Evolutionary conservation across 2,888 invertebrate genomes (phyloP), one percentile per base, ranked within the genome.

Genomic region (Tanypteryx hageni): DNA sequence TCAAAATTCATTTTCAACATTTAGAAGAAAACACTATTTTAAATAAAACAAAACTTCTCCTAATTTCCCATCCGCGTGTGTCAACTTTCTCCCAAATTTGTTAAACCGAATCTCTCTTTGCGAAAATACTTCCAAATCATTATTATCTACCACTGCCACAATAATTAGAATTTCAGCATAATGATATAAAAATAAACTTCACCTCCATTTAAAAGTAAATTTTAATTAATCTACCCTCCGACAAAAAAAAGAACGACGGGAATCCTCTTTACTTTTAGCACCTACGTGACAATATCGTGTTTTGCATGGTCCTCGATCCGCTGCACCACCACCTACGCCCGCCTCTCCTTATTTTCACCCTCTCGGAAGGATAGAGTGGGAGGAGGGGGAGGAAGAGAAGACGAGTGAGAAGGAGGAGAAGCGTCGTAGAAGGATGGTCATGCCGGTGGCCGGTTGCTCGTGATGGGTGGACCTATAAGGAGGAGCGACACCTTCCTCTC

Each of bases 391-490:
- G 82, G 86, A 31, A 27, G n/a, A 85, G 86, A 27, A 61, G 86
- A 31, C 59, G 59, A 59, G 86, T 9, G 18, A 31, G 86, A n/a
- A 16, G 31, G 61, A 11, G 59, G 59, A 57, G 86, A 16, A 86
- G 61, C 9, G 27, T 86, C 86, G 27, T 27, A 18, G 22, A 61
- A 68, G 68, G 89, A 44, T 31, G 89, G 31, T 64, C 68, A 56
- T 89, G 89, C 89, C 89, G 89, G 89, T 89, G 89, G 89, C 89
- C 89, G 64, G 31, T 18, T 44, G 64, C 89, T 89, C 89, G 89
- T 89, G 89, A 89, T 68, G 89, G 89, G 89, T 89, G 89, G 89
- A 89, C 89, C 89, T 89, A 31, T 57, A 58, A 85, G 85, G 57
- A 22, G 61, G 61, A 44, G 59, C 89, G 64, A 89, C 89, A 89